These are phyloP conservation scores for Diarsia dahlii DNA, from an alignment of 2,888 invertebrate genomes.

Conservation along the genomic window DNA sequence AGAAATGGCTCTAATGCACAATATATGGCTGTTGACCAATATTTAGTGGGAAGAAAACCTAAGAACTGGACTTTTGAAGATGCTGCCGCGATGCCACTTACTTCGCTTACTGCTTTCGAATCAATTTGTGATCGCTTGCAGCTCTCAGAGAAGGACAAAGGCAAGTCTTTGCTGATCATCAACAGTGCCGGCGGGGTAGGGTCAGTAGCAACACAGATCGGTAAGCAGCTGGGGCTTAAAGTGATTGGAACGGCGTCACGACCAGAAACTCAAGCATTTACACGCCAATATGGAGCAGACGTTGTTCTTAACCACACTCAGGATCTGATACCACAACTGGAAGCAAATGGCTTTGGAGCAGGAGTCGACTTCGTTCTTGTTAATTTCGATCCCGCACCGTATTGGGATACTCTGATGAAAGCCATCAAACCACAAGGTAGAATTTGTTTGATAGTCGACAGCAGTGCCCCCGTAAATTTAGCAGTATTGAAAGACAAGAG, in stretches of 20 bases:
- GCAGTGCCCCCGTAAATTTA: slow-evolving; percentile 80
- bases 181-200: slow-evolving; percentile 88
- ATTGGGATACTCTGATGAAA: slow-evolving; percentile 83
- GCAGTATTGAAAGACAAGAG: slow-evolving; percentile 83
- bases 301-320: slow-evolving; percentile 81
- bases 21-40: slow-evolving; percentile 81
- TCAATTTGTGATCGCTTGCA: slow-evolving; percentile 80
- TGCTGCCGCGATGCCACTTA: slow-evolving; percentile 86
- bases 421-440: slow-evolving; percentile 84
- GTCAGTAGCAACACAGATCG: slow-evolving; percentile 83
- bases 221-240: slow-evolving; percentile 80
- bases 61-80: slow-evolving; percentile 82
- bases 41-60: slow-evolving; percentile 81
- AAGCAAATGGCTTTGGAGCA: slow-evolving; percentile 75
- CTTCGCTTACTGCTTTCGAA: slow-evolving; percentile 83
- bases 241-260: slow-evolving; percentile 87
- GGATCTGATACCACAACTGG: slow-evolving; percentile 79
- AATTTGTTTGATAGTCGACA: slow-evolving; percentile 85
- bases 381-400: slow-evolving; percentile 85
- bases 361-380: slow-evolving; percentile 85
- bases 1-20: slow-evolving; percentile 84
- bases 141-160: slow-evolving; percentile 82
- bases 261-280: slow-evolving; percentile 78
- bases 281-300: slow-evolving; percentile 78
- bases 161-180: slow-evolving; percentile 82